Base-by-base conservation (phyloP, 2,113 vertebrate genomes). In the Campylorhamphus procurvoides region DNA sequence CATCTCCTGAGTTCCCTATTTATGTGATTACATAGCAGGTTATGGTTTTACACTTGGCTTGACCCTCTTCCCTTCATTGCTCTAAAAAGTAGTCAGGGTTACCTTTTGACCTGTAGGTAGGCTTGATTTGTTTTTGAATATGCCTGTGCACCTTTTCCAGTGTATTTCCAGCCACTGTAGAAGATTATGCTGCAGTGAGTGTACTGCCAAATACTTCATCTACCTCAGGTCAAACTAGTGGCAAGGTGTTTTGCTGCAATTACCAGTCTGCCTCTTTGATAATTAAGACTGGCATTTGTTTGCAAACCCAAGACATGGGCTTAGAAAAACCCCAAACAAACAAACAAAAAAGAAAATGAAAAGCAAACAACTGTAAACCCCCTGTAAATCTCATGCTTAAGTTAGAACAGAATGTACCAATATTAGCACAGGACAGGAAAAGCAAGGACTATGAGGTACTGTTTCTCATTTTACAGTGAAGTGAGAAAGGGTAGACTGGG, bases 221-320 rank as follows among this genome's bases (percentile, higher is more conserved):
- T 88, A 7, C 28, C 33, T 95, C 47, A 49, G 52, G 62, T 82
- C 84, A 49, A 82, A 66, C 12, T 33, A 42, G 33, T 23, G 27
- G 37, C 49, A 85, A 80, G 46, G 55, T 69, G 7, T 85, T 96
- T 59, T 87, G n/a, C 58, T 77, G 37, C 71, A 89, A n/a, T 89
- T 87, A 94, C 55, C 19, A 55, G 46, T 75, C 44, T 64, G 23
- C 22, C 31, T 85, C 27, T 66, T 52, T 42, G 37, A 35, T 82
- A 76, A 87, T 42, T 59, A 25, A 50, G 58, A 2, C 37, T 85
- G 44, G 37, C 31, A 16, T 83, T 76, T 90, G 14, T 79, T 84
- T 84, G 56, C 66, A 91, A 67, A 9, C 46, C 24, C 8, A 44
- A 49, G 42, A 66, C 37, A 42, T 69, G 25, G 18, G 6, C 37